Evolutionary conservation across 2,797 vertebrate species (phyloP), one percentile per base, ranked within the genome.

Genomic region (Spheniscus humboldti): DNA sequence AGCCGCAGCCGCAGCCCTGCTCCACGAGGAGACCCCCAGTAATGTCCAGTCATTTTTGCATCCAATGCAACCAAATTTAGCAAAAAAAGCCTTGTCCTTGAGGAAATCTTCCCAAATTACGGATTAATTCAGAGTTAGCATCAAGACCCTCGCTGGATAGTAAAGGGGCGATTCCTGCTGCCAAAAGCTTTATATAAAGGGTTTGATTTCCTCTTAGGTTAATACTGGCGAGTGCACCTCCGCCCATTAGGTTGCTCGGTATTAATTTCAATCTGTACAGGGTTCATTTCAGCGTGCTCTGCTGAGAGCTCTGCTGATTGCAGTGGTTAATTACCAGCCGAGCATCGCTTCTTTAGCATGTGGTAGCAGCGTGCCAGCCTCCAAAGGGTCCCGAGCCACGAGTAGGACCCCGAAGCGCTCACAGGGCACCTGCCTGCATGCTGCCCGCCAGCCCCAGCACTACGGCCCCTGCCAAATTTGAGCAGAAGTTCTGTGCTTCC

Each of bases 241-340:
- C 96, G 83, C 86, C 92, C 84, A 63, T 95, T 90, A 94, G 83
- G 81, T 69, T 87, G 83, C 90, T 95, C 7, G 0, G 77, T 71
- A 92, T 91, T 96, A 76, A 95, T 96, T 96, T 95, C 72, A 35
- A 48, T 77, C 86, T 79, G 88, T 27, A 27, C 86, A 95, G 78
- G 84, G 94, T 94, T 96, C 88, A 43, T 91, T 92, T 39, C 86
- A 71, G 92, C 22, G 0, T 52, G 90, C 77, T 94, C 88, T 95
- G 91, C 94, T 64, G 92, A 94, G 90, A 94, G 92, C 91, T 53
- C 63, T 80, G 18, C 67, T 96, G 94, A 95, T 96, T 94, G 83
- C 95, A 31, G 56, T 1, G 60, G 37, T 88, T 96, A 95, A 96
- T 95, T 97, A 92, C 62, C 94, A 91, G 83, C 74, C 39, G 2